Conservation (phyloP, 2,797 vertebrate genomes). For the Pseudochromis fuscus region DNA sequence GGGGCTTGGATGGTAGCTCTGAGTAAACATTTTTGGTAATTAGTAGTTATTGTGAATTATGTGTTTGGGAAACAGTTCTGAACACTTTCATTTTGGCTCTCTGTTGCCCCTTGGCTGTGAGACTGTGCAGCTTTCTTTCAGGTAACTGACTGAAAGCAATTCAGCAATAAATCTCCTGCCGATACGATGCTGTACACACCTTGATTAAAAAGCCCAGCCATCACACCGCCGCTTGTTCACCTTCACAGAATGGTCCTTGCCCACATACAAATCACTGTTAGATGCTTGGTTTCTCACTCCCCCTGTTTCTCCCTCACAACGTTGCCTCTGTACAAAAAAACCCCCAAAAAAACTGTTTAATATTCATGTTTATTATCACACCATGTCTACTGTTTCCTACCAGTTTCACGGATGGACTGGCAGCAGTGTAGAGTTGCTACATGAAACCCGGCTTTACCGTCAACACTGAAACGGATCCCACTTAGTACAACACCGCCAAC, state of each 20-base stretch:
- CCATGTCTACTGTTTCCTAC: constrained; percentile 76
- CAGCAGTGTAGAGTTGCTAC: constrained; percentile 74
- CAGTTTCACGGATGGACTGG: constrained; percentile 77
- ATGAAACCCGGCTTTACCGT: constrained; percentile 74
- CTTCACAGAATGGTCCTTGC: constrained; percentile 55
- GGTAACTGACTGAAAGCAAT: constrained; percentile 55
- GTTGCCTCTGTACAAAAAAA: constrained; percentile 52
- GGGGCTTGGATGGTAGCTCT: neutral
- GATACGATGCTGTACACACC: constrained; percentile 35
- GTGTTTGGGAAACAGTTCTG: neutral
- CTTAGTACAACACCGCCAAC: constrained; percentile 71
- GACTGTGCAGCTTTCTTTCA: constrained; percentile 30
- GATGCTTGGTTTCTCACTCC: constrained; percentile 26
- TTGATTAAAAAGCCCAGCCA: constrained; percentile 65
- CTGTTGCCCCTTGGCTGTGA: constrained; percentile 10
- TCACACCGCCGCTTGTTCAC: constrained; percentile 43
- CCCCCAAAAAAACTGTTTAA: constrained; percentile 59
- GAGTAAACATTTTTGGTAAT: constrained; percentile 12
- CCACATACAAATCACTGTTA: constrained; percentile 54
- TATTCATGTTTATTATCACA: constrained; percentile 82
- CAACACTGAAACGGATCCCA: constrained; percentile 79
- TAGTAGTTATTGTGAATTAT: neutral
- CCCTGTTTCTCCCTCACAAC: constrained; percentile 37
- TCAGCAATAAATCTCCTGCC: constrained; percentile 56
- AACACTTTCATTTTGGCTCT: constrained; percentile 6